These are phyloP conservation scores for Charina bottae DNA, from an alignment of 2,113 vertebrate species.

Conservation along the genomic window DNA sequence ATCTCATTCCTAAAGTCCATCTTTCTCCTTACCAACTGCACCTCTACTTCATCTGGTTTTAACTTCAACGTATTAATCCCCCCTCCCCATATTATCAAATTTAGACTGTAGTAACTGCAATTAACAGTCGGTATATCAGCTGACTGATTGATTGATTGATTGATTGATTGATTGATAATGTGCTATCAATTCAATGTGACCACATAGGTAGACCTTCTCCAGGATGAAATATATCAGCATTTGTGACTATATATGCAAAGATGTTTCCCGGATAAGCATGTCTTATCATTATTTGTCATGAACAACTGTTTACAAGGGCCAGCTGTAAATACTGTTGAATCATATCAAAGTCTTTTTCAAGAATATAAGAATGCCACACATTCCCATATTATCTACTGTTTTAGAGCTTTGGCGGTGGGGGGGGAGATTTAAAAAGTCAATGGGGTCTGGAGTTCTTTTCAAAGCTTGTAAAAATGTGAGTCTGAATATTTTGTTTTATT, in stretches of 20 bases:
- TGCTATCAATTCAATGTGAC: background rate
- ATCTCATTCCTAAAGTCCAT: background rate
- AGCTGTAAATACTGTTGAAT: constrained; percentile 51
- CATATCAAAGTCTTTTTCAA: constrained; percentile 58
- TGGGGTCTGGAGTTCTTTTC: constrained; percentile 61
- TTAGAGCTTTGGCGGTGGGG: constrained; percentile 45
- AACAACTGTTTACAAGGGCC: constrained; percentile 24
- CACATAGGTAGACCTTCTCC: constrained; percentile 7
- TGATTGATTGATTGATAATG: background rate
- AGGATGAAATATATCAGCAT: constrained; percentile 11
- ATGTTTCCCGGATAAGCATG: constrained; percentile 55
- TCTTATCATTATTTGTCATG: constrained; percentile 41
- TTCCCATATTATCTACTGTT: constrained; percentile 62
- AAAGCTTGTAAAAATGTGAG: constrained; percentile 65
- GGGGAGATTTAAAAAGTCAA: constrained; percentile 46
- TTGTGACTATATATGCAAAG: background rate
- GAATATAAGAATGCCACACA: constrained; percentile 51
- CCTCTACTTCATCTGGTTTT: background rate
- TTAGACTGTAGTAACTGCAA: background rate
- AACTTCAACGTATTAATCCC: accelerated
- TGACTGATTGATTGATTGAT: background rate
- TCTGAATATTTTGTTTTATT: constrained; percentile 72
- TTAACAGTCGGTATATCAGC: background rate
- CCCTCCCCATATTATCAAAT: background rate
- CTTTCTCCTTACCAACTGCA: background rate